Evolutionary conservation across 2,113 vertebrate species (phyloP), one percentile per base, ranked within the genome.

Genomic region (Butorides virescens): DNA sequence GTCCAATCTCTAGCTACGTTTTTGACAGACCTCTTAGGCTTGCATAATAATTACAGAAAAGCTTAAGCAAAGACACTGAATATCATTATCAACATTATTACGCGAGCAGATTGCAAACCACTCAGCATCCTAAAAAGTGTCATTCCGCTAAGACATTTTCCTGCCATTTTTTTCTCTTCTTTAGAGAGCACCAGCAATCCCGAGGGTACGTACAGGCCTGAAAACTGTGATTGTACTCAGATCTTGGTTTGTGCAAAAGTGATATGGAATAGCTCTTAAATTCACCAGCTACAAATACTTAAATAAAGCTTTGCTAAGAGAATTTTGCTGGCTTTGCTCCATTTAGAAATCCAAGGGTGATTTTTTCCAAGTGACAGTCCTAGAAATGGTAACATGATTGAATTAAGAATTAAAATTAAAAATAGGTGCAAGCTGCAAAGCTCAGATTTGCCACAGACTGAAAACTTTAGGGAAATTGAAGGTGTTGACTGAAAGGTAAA

Each of bases 11-110:
- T 13, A 79, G 89, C 76, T 68, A 39, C 42, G 42, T 65, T 85
- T 83, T 72, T 49, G 47, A 84, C 73, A 94, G 84, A 75, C 55
- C 58, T 87, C 90, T 92, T 52, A 32, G 86, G 72, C 73, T 97
- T 91, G 90, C 70, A 82, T 92, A 96, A 96, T 74, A 88, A 92
- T 67, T 94, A 95, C 91, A 92, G 86, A 94, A 86, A 80, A 89
- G 70, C 90, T 84, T 46, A 61, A 94, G 93, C 82, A 67, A 90
- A 92, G 81, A 89, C 91, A 84, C 75, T 30, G 39, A 78, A 75
- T 82, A 83, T 85, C 91, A 67, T 96, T 92, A 90, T n/a, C 82
- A 58, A 78, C 32, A 12, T 88, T 82, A 84, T 75, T 37, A 74
- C 3, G 3, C 15, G 7, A 95, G 83, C 55, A 66, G 86, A 52